Evolutionary conservation across 1,140 invertebrate genomes (phyloP), one percentile per base, ranked within the genome.

Genomic region (Heliconius hermathena): DNA sequence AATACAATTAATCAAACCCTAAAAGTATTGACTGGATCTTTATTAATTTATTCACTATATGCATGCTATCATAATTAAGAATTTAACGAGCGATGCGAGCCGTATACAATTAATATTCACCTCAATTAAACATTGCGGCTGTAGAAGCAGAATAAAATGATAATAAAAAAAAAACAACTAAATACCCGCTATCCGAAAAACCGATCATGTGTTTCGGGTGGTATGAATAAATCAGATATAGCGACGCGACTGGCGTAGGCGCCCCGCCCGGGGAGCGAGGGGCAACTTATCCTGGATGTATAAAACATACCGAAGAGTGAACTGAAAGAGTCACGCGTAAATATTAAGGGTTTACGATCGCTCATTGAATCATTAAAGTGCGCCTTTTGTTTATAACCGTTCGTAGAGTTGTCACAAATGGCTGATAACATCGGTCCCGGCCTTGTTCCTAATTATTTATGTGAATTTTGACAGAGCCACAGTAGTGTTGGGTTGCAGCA

Each of bases 171-270:
- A 49, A 89, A 82, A 87, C 85, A 86, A 87, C 80, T 85, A 86
- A 86, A 87, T 88, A 87, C 81, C 82, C 81, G 83, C 84, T 84
- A 93, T 88, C 84, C 84, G 86, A 92, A 91, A 93, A 92, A 90
- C 85, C 87, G 89, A 90, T 91, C 90, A 92, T 92, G 88, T 91
- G 90, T 91, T 90, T 90, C 87, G 89, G 92, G 89, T 90, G 90
- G 87, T 91, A 90, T 93, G 89, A 93, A 94, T 94, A 93, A 94
- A 94, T 94, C 89, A 94, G 92, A 90, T 88, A 89, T 90, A 90
- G 89, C 86, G 88, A 81, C 85, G 88, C 82, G 88, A 87, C 83
- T 84, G 87, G 86, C 87, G 87, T 87, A 88, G 89, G 89, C 89
- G 91, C 88, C 87, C 83, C 89, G 91, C 88, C 87, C 83, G 80